phyloP scores from a whole-genome alignment of 30 jellyfish, hydroid and myxozoan species.

The Mastigias papua region DNA sequence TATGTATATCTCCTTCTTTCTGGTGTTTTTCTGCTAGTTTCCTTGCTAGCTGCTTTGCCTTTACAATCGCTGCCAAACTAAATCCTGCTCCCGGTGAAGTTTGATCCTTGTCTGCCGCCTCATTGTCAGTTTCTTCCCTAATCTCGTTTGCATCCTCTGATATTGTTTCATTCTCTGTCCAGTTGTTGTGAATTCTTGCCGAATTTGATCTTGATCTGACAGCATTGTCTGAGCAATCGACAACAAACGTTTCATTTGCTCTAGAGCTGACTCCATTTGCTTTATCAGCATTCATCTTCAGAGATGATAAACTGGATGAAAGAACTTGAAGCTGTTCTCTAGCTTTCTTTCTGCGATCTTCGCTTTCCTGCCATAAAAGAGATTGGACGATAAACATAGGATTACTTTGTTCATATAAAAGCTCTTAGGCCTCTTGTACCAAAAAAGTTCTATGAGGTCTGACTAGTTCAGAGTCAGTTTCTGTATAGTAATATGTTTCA shows the following conservation, averaged over 20 bases:
- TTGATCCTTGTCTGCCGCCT: conserved; percentile 9
- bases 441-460: too few species aligned
- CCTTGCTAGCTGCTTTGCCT: conserved; percentile 49
- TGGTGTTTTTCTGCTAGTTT: conserved; percentile 75
- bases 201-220: background rate
- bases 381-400: too few species aligned
- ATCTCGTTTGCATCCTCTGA: background rate
- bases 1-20: conserved; percentile 68
- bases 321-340: background rate
- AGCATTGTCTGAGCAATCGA: background rate
- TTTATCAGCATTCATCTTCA: background rate
- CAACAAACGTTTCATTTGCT: conserved; percentile 27
- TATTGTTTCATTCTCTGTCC: background rate
- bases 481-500: too few species aligned
- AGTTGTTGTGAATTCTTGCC: conserved; percentile 31
- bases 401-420: too few species aligned
- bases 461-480: too few species aligned
- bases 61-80: conserved; percentile 46
- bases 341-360: background rate
- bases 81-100: background rate
- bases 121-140: background rate
- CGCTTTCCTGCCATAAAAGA: too few species aligned
- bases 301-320: background rate
- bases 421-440: too few species aligned
- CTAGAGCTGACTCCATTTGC: conserved; percentile 2